Percentiles rank a stretch among this genome's conserved stretches.
These are phyloP conservation scores for Bothrops jararaca DNA, from an alignment of 2,113 vertebrate genomes.

Conservation along the genomic window DNA sequence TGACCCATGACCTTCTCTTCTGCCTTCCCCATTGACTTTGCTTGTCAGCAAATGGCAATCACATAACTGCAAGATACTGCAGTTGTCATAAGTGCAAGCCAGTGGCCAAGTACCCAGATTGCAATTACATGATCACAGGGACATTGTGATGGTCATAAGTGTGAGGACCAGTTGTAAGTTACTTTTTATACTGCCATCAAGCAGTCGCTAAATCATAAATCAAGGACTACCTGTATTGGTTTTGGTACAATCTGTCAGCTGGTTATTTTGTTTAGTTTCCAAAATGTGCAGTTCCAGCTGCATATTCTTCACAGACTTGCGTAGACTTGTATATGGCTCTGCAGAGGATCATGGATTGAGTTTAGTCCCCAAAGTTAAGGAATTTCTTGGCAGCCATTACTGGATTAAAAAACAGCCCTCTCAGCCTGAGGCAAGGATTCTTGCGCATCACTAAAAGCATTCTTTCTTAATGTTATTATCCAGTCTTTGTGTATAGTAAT, in stretches of 20 bases:
- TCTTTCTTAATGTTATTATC: neutral
- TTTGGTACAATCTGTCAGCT: neutral
- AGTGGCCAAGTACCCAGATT: neutral
- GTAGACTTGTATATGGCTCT: neutral
- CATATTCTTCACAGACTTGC: fast-evolving
- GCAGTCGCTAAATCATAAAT: neutral
- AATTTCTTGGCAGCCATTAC: neutral
- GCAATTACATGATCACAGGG: neutral
- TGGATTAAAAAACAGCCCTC: neutral
- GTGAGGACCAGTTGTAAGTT: neutral
- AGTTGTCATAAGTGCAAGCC: neutral
- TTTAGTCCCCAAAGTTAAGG: neutral
- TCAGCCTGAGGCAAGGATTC: neutral
- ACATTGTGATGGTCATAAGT: neutral
- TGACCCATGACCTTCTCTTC: neutral
- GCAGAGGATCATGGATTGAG: too few relatives aligned
- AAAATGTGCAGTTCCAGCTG: neutral
- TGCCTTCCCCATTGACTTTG: neutral
- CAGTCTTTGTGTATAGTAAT: neutral
- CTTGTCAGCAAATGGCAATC: neutral
- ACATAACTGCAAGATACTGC: neutral
- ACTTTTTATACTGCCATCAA: neutral
- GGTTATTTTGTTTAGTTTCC: neutral
- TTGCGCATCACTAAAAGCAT: neutral
- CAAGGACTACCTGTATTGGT: neutral